Evolutionary conservation across 2,888 invertebrate genomes (phyloP).

Genomic region (Clanis bilineata): DNA sequence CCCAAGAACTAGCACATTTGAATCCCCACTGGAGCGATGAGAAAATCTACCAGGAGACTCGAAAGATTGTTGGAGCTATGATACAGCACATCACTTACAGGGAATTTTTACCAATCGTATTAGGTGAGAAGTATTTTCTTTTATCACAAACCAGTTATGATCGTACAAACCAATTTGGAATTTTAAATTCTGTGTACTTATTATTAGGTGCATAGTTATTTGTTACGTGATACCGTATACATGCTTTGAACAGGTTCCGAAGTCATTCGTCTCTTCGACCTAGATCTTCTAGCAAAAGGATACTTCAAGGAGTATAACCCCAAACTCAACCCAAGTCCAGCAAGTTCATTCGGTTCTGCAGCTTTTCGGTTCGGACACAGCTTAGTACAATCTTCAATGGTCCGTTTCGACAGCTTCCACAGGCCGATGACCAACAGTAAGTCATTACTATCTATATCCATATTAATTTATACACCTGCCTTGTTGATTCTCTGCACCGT

Average conservation of each 20-base stretch:
- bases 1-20: slow-evolving; percentile 85
- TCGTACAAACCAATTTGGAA: too few species aligned
- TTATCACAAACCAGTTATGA: background rate
- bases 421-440: slow-evolving; percentile 87
- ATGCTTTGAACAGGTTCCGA: slow-evolving; percentile 80
- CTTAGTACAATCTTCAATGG: slow-evolving; percentile 89
- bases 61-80: slow-evolving; percentile 90
- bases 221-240: too few species aligned
- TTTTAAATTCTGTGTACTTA: too few species aligned
- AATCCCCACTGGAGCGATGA: slow-evolving; percentile 96
- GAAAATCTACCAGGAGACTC: slow-evolving; percentile 91
- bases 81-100: slow-evolving; percentile 92
- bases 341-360: slow-evolving; percentile 90
- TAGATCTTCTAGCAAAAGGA: slow-evolving; percentile 85
- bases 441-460: slow-evolving; percentile 48
- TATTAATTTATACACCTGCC: too few species aligned
- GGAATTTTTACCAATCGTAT: slow-evolving; percentile 91
- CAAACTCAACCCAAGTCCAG: slow-evolving; percentile 87
- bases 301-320: slow-evolving; percentile 87
- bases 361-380: slow-evolving; percentile 95
- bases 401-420: slow-evolving; percentile 87
- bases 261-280: slow-evolving; percentile 88
- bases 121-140: slow-evolving; percentile 75
- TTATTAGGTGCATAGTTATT: too few species aligned
- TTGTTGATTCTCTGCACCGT: too few species aligned